phyloP scores from a whole-genome alignment of 2,888 invertebrate species.

The Acronicta aceris region DNA sequence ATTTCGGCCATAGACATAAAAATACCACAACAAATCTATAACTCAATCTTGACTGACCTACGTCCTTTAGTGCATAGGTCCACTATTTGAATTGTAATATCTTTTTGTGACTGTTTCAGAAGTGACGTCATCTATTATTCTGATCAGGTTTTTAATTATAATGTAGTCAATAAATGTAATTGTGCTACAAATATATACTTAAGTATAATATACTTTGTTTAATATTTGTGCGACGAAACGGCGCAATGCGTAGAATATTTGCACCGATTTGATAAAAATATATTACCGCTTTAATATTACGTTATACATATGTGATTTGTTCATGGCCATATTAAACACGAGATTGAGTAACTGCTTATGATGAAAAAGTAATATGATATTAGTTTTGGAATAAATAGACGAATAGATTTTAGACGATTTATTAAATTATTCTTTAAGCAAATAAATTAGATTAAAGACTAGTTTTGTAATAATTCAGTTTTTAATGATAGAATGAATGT shows the following conservation, averaged over 20 bases:
- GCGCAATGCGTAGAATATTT: constrained; percentile 17
- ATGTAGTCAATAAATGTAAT: constrained; percentile 2
- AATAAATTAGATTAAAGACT: too few relatives aligned
- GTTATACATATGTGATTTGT: constrained; percentile 8
- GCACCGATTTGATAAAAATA: constrained; percentile 33
- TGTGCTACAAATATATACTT: too few relatives aligned
- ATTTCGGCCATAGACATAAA: too few relatives aligned
- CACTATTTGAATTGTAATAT: background rate
- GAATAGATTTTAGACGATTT: too few relatives aligned
- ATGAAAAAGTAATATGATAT: background rate
- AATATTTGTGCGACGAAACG: constrained; percentile 10
- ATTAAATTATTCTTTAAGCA: too few relatives aligned
- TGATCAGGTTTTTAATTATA: constrained; percentile 29
- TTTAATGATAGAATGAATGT: too few relatives aligned
- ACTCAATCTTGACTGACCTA: too few relatives aligned
- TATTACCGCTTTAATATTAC: constrained; percentile 10
- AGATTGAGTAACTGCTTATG: constrained; percentile 26
- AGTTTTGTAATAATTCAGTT: background rate
- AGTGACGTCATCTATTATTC: constrained; percentile 16
- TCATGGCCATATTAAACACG: constrained; percentile 34
- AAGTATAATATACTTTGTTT: too few relatives aligned
- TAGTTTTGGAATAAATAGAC: too few relatives aligned
- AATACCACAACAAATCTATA: too few relatives aligned
- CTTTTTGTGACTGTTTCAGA: too few relatives aligned
- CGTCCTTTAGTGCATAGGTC: background rate